A percentile compares a stretch with the other conserved stretches of the same genome.
phyloP scores from a whole-genome alignment of 1,140 invertebrate species.

The Drosophila nasuta region DNA sequence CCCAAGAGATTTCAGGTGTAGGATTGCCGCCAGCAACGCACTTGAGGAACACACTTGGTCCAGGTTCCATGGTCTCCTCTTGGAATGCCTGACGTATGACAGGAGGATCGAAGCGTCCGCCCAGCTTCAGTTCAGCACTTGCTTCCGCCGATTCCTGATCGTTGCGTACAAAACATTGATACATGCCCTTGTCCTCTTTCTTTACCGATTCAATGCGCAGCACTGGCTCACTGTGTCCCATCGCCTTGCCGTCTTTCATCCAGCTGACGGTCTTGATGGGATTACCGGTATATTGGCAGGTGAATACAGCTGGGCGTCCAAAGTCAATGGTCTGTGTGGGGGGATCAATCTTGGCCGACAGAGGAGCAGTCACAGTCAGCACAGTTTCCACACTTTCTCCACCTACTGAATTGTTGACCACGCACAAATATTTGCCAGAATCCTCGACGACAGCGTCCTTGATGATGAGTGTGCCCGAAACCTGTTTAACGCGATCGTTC shows the following conservation, averaged over 20 bases:
- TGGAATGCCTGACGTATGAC: slow-evolving; percentile 94
- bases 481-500: slow-evolving; percentile 95
- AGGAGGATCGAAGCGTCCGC: slow-evolving; percentile 95
- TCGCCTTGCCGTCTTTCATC: slow-evolving; percentile 95
- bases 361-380: slow-evolving; percentile 95
- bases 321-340: slow-evolving; percentile 96
- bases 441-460: slow-evolving; percentile 95
- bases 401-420: slow-evolving; percentile 97
- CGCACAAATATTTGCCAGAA: slow-evolving; percentile 96
- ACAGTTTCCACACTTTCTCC: slow-evolving; percentile 96
- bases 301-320: slow-evolving; percentile 94
- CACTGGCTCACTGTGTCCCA: slow-evolving; percentile 91
- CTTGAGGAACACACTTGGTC: slow-evolving; percentile 92
- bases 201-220: slow-evolving; percentile 95
- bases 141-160: slow-evolving; percentile 97
- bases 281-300: slow-evolving; percentile 95
- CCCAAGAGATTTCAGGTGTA: slow-evolving; percentile 97
- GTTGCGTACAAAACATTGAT: slow-evolving; percentile 97
- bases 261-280: slow-evolving; percentile 95
- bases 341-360: slow-evolving; percentile 94
- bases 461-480: slow-evolving; percentile 97
- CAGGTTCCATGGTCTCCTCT: slow-evolving; percentile 94
- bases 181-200: slow-evolving; percentile 98
- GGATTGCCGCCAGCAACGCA: slow-evolving; percentile 92
- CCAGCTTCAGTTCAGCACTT: slow-evolving; percentile 95